phyloP scores from a whole-genome alignment of 1,140 invertebrate species.

The Eriocheir sinensis region DNA sequence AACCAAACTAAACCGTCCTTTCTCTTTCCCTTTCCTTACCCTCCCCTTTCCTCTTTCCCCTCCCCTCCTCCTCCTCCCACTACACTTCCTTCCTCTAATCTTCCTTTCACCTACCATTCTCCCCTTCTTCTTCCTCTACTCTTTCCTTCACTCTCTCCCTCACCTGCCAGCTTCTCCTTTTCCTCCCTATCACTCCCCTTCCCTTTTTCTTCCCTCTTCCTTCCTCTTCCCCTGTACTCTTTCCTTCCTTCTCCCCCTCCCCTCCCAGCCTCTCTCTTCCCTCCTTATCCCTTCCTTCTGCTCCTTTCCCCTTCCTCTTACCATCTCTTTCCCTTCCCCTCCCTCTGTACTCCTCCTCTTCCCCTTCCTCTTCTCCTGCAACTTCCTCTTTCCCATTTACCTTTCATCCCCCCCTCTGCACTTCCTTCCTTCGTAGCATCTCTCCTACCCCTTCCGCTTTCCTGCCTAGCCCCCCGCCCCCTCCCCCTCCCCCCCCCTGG shows the following conservation, averaged over 20 bases:
- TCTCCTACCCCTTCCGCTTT: neutral
- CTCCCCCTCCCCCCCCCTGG: neutral
- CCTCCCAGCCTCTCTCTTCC: neutral
- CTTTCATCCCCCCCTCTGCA: neutral
- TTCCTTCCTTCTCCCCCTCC: neutral
- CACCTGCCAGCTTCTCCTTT: neutral
- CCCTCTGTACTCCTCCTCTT: neutral
- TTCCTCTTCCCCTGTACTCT: neutral
- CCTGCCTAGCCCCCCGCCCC: constrained; percentile 12
- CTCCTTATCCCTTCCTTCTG: too few relatives aligned
- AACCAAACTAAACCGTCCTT: too few relatives aligned
- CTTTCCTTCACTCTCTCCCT: neutral
- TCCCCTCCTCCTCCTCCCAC: neutral
- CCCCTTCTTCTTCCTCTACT: neutral
- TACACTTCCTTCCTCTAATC: neutral
- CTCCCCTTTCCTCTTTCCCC: too few relatives aligned
- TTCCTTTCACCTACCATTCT: neutral
- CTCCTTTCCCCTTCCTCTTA: neutral
- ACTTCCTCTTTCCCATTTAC: neutral
- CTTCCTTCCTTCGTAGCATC: neutral
- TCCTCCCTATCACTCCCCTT: neutral
- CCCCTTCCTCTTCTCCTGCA: neutral
- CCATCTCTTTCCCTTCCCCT: neutral
- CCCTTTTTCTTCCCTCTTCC: neutral
- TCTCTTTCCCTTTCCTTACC: too few relatives aligned